A percentile compares a stretch with the other conserved stretches of the same genome.
These are phyloP conservation scores for Lepas anatifera DNA, from an alignment of 2,888 invertebrate species.

Conservation along the genomic window DNA sequence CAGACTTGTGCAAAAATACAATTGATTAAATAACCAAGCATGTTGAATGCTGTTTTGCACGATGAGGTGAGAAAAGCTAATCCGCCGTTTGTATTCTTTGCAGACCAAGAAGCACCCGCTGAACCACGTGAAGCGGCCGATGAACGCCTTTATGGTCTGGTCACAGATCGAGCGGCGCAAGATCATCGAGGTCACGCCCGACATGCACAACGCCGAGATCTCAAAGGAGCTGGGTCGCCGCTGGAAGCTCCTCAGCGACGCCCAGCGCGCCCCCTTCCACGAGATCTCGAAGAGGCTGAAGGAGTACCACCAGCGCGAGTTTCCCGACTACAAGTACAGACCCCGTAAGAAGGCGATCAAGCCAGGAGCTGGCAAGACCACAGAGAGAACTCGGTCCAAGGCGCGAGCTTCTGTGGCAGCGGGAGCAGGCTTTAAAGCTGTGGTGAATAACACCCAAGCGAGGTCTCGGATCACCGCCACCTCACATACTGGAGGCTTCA, in stretches of 20 bases:
- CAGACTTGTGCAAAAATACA: no score
- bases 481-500: conserved; percentile 10
- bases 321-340: conserved; percentile 25
- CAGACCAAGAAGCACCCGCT: conserved; percentile 95
- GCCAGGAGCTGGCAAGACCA: conserved; percentile 19
- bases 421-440: conserved; percentile 14
- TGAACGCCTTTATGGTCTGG: conserved; percentile 99
- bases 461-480: conserved; percentile 28
- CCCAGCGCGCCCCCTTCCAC: conserved; percentile 24
- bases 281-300: conserved; percentile 25
- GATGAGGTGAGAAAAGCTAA: no score
- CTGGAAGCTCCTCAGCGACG: conserved; percentile 25
- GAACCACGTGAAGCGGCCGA: conserved; percentile 95
- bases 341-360: conserved; percentile 24
- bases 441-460: conserved; percentile 16
- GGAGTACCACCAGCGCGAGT: conserved; percentile 24
- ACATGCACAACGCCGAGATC: conserved; percentile 98
- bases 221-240: conserved; percentile 68
- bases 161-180: conserved; percentile 92
- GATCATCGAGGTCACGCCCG: conserved; percentile 90
- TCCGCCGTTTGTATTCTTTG: conserved; percentile 36
- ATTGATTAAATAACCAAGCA: no score
- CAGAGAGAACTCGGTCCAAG: conserved; percentile 15
- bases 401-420: not conserved
- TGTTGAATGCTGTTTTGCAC: no score